phyloP scores from a whole-genome alignment of 2,797 vertebrate genomes.

The Prionace glauca region DNA sequence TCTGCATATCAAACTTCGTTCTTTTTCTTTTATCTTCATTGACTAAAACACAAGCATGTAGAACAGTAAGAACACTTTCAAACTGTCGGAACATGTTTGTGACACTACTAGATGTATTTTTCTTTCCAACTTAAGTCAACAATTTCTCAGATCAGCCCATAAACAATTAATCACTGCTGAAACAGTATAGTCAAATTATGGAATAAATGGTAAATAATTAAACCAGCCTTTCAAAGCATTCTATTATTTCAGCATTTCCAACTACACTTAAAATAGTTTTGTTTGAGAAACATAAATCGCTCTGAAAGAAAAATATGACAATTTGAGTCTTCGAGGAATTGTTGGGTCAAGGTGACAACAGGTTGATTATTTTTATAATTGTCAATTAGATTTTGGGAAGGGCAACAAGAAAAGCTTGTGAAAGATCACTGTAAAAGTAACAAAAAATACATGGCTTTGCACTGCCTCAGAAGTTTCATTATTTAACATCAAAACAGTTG shows the following conservation, averaged over 20 bases:
- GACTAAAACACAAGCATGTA: background rate
- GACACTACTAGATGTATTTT: background rate
- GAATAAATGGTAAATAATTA: conserved; percentile 27
- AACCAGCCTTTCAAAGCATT: background rate
- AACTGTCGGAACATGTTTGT: conserved; percentile 23
- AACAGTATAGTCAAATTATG: background rate
- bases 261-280: background rate
- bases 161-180: background rate
- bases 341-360: background rate
- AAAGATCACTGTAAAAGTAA: background rate
- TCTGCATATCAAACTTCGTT: background rate
- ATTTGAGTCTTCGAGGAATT: background rate
- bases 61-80: conserved; percentile 26
- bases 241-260: conserved; percentile 11
- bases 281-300: background rate
- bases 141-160: conserved; percentile 20
- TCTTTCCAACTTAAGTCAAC: conserved; percentile 20
- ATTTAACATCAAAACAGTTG: background rate
- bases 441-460: background rate
- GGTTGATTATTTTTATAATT: conserved; percentile 1
- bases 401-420: background rate
- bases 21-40: conserved; percentile 24
- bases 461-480: background rate
- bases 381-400: background rate
- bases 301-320: background rate